A percentile compares a stretch with the other conserved stretches of the same genome.
phyloP scores from a whole-genome alignment of 2,113 vertebrate species.

The Podiceps cristatus region DNA sequence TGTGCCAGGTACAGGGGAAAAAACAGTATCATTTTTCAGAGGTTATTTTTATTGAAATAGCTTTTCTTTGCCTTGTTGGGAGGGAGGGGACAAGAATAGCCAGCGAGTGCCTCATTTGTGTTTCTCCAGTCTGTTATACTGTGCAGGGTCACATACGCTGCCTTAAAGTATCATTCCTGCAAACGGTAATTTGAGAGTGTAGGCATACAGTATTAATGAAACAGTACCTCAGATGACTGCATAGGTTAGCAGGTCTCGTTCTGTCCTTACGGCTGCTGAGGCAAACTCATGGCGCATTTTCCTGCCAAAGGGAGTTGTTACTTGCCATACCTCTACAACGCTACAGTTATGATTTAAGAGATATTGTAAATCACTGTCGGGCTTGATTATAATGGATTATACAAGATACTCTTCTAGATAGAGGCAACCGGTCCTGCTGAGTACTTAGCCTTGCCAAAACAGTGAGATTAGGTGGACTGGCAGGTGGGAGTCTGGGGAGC shows the following conservation, averaged over 20 bases:
- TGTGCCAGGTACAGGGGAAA: background rate
- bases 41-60: background rate
- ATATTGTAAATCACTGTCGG: background rate
- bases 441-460: background rate
- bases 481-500: conserved; percentile 33
- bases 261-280: background rate
- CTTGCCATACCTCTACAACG: background rate
- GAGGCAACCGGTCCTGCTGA: background rate
- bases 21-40: background rate
- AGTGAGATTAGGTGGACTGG: background rate
- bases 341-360: background rate
- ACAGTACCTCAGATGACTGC: background rate
- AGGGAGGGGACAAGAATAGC: background rate
- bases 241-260: background rate
- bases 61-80: background rate
- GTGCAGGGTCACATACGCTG: background rate
- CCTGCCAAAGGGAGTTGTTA: background rate
- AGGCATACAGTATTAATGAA: background rate
- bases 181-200: background rate
- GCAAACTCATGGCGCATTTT: background rate
- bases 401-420: background rate
- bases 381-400: background rate
- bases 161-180: background rate
- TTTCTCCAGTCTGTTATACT: background rate
- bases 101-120: background rate